These are phyloP conservation scores for Regulus satrapa DNA, from an alignment of 2,113 vertebrate species.

Conservation along the genomic window DNA sequence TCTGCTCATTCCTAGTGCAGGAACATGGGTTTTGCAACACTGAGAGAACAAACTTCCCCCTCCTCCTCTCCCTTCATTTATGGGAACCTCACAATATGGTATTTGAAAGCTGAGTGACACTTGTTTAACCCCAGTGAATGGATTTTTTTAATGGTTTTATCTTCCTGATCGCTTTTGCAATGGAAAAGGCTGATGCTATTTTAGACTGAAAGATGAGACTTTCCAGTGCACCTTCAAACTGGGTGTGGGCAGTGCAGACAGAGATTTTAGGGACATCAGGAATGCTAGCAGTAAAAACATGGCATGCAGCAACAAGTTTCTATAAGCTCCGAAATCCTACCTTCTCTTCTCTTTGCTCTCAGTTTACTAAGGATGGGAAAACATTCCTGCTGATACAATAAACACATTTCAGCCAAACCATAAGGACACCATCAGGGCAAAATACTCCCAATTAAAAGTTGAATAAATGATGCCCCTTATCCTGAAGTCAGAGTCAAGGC, in stretches of 20 bases:
- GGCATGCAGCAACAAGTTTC: neutral
- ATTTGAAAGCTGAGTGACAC: neutral
- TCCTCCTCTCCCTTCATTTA: neutral
- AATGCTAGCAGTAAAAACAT: neutral
- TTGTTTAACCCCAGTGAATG: neutral
- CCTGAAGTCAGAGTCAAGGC: neutral
- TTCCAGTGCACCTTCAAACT: neutral
- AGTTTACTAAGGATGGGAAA: neutral
- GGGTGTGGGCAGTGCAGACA: neutral
- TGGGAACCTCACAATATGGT: neutral
- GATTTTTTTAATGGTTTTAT: neutral
- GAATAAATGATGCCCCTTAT: neutral
- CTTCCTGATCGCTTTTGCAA: neutral
- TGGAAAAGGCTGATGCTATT: neutral
- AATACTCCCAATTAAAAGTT: neutral
- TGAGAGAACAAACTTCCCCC: neutral
- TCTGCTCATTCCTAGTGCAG: neutral
- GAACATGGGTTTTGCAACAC: accelerated
- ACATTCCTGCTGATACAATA: neutral
- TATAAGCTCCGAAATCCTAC: neutral
- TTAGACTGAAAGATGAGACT: neutral
- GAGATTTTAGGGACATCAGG: neutral
- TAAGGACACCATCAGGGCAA: neutral
- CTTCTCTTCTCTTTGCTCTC: neutral
- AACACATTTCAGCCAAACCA: neutral